Evolutionary conservation across 2,888 invertebrate species (phyloP).

Genomic region (Luperina nickerlii): DNA sequence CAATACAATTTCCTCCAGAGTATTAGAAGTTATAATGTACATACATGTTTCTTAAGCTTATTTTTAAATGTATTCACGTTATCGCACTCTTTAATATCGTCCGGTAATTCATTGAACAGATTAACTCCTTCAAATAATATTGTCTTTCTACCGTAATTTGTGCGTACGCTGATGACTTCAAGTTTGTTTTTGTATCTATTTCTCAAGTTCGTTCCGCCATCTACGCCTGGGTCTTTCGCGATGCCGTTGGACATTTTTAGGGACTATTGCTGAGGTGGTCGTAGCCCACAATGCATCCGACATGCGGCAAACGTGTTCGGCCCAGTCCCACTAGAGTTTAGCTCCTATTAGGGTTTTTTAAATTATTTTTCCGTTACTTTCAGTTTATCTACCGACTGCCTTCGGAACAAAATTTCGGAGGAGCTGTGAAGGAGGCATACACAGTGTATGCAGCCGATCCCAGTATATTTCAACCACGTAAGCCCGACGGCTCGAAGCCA

Average conservation of each 20-base stretch:
- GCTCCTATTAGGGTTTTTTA: neutral
- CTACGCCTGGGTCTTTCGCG: neutral
- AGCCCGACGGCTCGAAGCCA: conserved; percentile 79
- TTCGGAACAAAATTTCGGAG: conserved; percentile 93
- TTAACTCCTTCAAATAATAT: too few species aligned
- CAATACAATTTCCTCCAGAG: too few species aligned
- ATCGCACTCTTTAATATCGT: too few species aligned
- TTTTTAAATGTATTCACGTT: too few species aligned
- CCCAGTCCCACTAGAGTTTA: neutral
- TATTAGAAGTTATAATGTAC: too few species aligned
- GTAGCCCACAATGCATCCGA: neutral
- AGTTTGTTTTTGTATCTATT: too few species aligned
- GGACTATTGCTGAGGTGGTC: neutral
- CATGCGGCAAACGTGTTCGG: neutral
- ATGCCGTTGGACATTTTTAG: neutral
- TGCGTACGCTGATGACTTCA: too few species aligned
- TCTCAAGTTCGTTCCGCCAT: neutral
- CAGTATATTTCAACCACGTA: conserved; percentile 92
- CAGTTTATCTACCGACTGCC: conserved; percentile 95
- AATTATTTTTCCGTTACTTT: neutral
- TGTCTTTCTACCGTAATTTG: too few species aligned
- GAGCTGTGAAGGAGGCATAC: conserved; percentile 93
- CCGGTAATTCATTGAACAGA: too few species aligned
- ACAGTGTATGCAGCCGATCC: conserved; percentile 96
- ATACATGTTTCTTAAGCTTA: too few species aligned